Percentiles rank a stretch among this genome's conserved stretches.
phyloP scores from a whole-genome alignment of 2,113 vertebrate genomes.

The Nannospalax galili region DNA sequence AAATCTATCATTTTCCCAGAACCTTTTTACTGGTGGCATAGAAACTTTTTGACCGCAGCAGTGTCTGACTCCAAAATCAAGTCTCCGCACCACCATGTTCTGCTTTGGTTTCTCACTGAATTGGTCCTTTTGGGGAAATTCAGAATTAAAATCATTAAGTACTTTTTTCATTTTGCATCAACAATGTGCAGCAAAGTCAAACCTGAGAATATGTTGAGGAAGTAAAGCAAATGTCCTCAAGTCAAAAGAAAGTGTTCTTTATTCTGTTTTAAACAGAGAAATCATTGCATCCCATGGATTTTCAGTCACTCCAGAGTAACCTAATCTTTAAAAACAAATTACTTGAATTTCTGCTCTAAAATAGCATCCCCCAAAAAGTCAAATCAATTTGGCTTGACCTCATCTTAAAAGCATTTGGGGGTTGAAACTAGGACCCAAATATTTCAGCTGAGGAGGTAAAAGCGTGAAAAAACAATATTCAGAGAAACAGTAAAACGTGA shows the following conservation, averaged over 20 bases:
- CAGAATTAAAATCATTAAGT: neutral
- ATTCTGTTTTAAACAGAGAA: constrained; percentile 44
- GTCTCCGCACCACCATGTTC: neutral
- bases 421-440: constrained; percentile 38
- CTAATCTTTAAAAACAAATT: constrained; percentile 66
- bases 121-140: constrained; percentile 31
- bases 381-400: constrained; percentile 53
- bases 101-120: neutral
- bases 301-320: constrained; percentile 42
- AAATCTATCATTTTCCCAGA: neutral
- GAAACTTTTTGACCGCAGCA: neutral
- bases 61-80: neutral
- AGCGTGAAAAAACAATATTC: constrained; percentile 40
- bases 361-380: neutral
- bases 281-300: constrained; percentile 30
- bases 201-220: constrained; percentile 51
- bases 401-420: constrained; percentile 45
- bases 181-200: neutral
- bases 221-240: constrained; percentile 65
- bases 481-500: constrained; percentile 53
- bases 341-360: constrained; percentile 46
- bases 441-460: constrained; percentile 50
- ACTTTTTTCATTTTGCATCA: constrained; percentile 12
- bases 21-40: neutral
- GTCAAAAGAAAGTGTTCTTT: constrained; percentile 74